Evolutionary conservation across 2,888 invertebrate genomes (phyloP).

Genomic region (Cremastobaeus sp.): DNA sequence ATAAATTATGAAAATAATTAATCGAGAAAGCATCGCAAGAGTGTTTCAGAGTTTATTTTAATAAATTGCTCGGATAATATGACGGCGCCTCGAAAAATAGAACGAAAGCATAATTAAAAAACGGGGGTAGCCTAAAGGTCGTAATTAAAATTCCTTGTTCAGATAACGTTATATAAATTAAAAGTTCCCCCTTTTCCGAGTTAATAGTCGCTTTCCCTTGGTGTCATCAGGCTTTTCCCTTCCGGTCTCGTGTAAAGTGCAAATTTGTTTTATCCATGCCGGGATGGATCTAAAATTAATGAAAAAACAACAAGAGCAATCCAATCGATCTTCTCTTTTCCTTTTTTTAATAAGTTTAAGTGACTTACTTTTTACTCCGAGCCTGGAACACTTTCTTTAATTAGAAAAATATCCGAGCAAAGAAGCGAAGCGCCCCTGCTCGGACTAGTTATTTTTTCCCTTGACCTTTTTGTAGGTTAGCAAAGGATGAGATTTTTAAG

Average conservation of each 20-base stretch:
- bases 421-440: no score
- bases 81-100: conserved; percentile 11
- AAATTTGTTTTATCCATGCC: conserved; percentile 40
- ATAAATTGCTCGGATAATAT: not conserved
- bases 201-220: conserved; percentile 24
- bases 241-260: conserved; percentile 48
- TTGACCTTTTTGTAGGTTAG: not conserved
- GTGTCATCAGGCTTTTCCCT: conserved; percentile 44
- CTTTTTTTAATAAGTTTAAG: no score
- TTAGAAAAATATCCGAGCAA: no score
- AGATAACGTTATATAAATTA: conserved; percentile 72
- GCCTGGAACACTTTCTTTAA: no score
- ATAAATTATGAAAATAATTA: no score
- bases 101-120: conserved; percentile 32
- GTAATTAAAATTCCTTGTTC: conserved; percentile 72
- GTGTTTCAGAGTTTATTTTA: no score
- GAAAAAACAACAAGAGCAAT: conserved; percentile 62
- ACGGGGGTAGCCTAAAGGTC: conserved; percentile 8
- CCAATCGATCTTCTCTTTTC: not conserved
- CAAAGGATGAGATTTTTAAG: conserved; percentile 27
- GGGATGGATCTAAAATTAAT: conserved; percentile 57
- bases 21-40: no score
- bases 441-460: conserved; percentile 2
- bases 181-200: conserved; percentile 60
- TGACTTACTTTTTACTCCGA: no score